Evolutionary conservation across 37 sponge, comb jelly and placozoan species (phyloP).

Genomic region (Theonella swinhoei): DNA sequence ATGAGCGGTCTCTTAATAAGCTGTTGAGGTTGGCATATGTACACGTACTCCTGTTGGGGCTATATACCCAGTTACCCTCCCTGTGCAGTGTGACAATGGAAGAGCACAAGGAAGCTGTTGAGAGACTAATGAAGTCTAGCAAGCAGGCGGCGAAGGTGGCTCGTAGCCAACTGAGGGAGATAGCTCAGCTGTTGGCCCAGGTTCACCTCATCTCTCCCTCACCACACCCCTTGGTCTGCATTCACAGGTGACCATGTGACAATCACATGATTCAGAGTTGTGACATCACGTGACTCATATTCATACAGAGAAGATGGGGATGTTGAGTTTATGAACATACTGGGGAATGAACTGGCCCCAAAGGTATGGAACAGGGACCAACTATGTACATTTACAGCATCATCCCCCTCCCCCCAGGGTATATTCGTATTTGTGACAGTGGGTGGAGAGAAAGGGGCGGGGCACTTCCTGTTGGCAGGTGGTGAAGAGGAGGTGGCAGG

Average conservation of each 20-base stretch:
- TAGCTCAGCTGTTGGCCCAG: conserved; percentile 69
- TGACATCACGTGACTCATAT: too few species aligned
- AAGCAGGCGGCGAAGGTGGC: conserved; percentile 17
- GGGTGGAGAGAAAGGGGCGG: conserved; percentile 74
- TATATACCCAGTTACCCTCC: not conserved
- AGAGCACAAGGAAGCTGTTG: conserved; percentile 71
- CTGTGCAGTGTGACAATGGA: conserved; percentile 61
- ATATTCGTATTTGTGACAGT: conserved; percentile 80
- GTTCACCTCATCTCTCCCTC: conserved; percentile 53
- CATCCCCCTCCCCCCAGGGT: conserved; percentile 30
- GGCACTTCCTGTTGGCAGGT: conserved; percentile 91
- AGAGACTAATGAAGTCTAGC: conserved; percentile 44
- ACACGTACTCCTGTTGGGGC: not conserved
- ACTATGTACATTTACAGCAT: not conserved
- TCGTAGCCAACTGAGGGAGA: conserved; percentile 72
- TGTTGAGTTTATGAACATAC: conserved; percentile 83
- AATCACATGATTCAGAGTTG: not conserved
- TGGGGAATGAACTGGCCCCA: conserved; percentile 60
- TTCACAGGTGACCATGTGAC: conserved; percentile 27
- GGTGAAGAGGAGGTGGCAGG: conserved; percentile 51
- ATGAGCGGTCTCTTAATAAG: conserved; percentile 71
- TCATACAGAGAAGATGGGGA: conserved; percentile 86
- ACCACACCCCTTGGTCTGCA: conserved; percentile 35
- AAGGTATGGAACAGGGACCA: conserved; percentile 33
- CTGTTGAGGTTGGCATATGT: conserved; percentile 72